These are phyloP conservation scores for Nothoprocta perdicaria DNA, from an alignment of 2,113 vertebrate genomes.

Conservation along the genomic window DNA sequence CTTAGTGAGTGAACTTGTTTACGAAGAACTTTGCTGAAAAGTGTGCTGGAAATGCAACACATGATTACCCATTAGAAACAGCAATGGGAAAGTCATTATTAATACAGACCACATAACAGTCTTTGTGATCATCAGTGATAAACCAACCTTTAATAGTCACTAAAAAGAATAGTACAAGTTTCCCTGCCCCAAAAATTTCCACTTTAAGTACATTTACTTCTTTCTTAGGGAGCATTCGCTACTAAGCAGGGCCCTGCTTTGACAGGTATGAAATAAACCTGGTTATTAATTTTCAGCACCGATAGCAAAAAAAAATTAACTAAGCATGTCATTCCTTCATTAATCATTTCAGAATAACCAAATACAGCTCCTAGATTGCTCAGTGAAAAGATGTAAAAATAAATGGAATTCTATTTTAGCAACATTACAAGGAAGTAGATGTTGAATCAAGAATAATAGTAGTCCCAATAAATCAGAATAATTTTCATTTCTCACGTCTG, in stretches of 20 bases:
- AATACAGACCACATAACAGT: not conserved
- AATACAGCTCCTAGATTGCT: conserved; percentile 23
- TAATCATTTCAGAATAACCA: conserved; percentile 39
- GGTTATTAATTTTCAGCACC: conserved; percentile 32
- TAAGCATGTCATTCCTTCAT: not conserved
- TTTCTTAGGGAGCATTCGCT: not conserved
- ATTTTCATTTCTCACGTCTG: not conserved
- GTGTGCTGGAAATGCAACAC: not conserved
- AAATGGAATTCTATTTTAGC: conserved; percentile 34
- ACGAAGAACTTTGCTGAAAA: not conserved
- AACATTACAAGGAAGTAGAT: not conserved
- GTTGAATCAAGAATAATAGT: conserved; percentile 10
- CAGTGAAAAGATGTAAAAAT: conserved; percentile 42
- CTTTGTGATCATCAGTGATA: not conserved
- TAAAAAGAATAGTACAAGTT: not conserved
- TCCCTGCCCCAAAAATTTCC: not conserved
- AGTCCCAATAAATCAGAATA: conserved; percentile 30
- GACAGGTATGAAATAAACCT: conserved; percentile 34
- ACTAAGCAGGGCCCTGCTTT: not conserved
- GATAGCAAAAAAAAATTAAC: conserved; percentile 36
- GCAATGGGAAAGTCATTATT: not conserved
- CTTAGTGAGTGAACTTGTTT: not conserved
- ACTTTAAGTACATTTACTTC: not conserved
- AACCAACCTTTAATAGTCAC: not conserved
- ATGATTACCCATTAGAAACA: not conserved